Base-by-base conservation (phyloP, 1,140 invertebrate genomes). In the Drosophila nasuta region DNA sequence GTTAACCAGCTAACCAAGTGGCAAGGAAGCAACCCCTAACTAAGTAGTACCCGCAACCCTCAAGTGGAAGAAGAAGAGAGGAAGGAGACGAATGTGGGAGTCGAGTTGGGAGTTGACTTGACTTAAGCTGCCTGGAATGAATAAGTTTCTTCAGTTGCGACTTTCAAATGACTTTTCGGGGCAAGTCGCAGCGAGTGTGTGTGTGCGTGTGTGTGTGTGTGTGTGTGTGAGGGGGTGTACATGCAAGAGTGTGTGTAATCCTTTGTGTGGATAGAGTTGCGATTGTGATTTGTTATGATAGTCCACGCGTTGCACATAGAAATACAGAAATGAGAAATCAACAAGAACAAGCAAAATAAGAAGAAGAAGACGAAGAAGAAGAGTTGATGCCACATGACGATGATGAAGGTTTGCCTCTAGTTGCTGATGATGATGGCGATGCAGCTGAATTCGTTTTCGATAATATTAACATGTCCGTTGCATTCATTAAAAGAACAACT, bases 401-500 rank as follows among this genome's bases (percentile, higher is more conserved):
- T 20, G 20, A 20, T 20, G 20, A 20, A 20, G 20, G 20, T 20
- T 20, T 20, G 20, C 20, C 20, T 35, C 13, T 46, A 64, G 69
- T 72, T 71, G 48, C 68, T 75, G 75, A 68, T 74, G 75, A 74
- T 75, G 75, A 68, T 74, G 75, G 68, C 69, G 75, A 68, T 77
- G 75, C 49, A 68, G 70, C 58, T 74, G 45, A 62, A 74, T 68
- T 64, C 38, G 25, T 43, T 43, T 68, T 74, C 71, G 75, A 77
- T 77, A 74, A 77, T 77, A 75, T 77, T 74, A 77, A 77, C 77
- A 72, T 79, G 77, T 79, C 74, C 66, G 68, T 57, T 83, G 82
- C 87, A 83, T 87, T 85, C 77, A 86, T 91, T 90, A 86, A 71
- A 62, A 56, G 67, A 83, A 75, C 85, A 81, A 89, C 82, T 91